Base-by-base conservation (phyloP, 2,797 vertebrate genomes). In the Microctenopoma lineatum region DNA sequence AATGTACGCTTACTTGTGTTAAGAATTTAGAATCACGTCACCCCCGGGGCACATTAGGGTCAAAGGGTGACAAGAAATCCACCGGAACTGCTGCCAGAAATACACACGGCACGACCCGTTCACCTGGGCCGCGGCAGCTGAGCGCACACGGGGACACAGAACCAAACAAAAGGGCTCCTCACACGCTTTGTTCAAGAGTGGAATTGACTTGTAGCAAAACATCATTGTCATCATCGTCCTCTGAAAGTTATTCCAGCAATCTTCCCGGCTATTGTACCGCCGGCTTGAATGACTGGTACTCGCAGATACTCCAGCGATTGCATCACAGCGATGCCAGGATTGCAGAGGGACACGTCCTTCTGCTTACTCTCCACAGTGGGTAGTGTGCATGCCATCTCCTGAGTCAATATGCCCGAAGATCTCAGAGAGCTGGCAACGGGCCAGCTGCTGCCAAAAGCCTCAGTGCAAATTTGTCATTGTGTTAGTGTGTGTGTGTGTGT, bases 311-410 rank as follows among this genome's bases (percentile, higher is more conserved):
- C 27, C 7, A 6, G 15, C 7, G 48, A 42, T 64, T 53, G 59
- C 79, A 71, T 84, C 72, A 79, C 42, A 25, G 47, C 59, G 58
- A 21, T 36, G 18, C 59, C 52, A 77, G 78, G 76, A 84, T 58
- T 74, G 64, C 65, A 70, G 67, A 26, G 47, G 53, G 12, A 73
- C 78, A 39, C 5, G 54, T 74, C 75, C 59, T 2, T 55, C 80
- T 68, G 74, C 83, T 75, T 63, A 48, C 76, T 83, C 80, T 57
- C 66, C 73, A 83, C 75, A 64, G 48, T 69, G 86, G 87, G 76
- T 75, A 72, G 77, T 65, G 57, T 18, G 41, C 72, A 79, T 80
- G 85, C 84, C 84, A 90, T 77, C 69, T 61, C 53, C 64, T 66
- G 44, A 82, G 81, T 83, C 66, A 79, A 71, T 87, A 85, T 79